These are phyloP conservation scores for Empis livida DNA, from an alignment of 2,888 invertebrate species.

Conservation along the genomic window DNA sequence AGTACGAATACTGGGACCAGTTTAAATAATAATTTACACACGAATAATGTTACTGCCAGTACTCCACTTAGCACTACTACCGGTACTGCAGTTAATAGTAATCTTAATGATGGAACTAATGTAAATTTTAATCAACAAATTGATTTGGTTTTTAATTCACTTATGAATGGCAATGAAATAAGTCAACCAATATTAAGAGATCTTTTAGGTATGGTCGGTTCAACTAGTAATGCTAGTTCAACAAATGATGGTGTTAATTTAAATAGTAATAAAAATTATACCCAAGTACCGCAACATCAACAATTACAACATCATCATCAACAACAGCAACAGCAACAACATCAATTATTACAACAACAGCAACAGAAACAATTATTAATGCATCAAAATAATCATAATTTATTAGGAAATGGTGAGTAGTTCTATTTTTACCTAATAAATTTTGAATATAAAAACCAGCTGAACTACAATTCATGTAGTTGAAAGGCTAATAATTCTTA, in stretches of 20 bases:
- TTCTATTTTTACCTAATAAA: background rate
- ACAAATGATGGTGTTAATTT: constrained; percentile 8
- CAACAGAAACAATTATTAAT: constrained; percentile 10
- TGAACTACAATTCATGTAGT: too few species aligned
- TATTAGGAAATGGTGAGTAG: background rate
- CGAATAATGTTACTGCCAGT: constrained; percentile 2
- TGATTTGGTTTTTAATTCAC: constrained; percentile 33
- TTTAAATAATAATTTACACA: constrained; percentile 11
- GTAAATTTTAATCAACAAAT: constrained; percentile 35
- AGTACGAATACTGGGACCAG: constrained; percentile 5
- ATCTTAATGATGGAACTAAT: constrained; percentile 11
- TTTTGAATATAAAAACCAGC: too few species aligned
- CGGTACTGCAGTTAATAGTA: background rate
- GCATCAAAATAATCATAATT: constrained; percentile 4
- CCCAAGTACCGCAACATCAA: constrained; percentile 15
- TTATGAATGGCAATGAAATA: constrained; percentile 34
- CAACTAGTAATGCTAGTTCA: constrained; percentile 8
- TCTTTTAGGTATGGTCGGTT: constrained; percentile 29
- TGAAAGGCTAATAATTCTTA: too few species aligned
- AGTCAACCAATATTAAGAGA: constrained; percentile 33
- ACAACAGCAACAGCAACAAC: constrained; percentile 16
- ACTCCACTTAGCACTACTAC: background rate
- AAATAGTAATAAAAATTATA: constrained; percentile 8
- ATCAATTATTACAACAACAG: constrained; percentile 13
- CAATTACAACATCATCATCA: constrained; percentile 15